These are phyloP conservation scores for Adelges cooleyi DNA, from an alignment of 1,140 invertebrate species.

Conservation along the genomic window DNA sequence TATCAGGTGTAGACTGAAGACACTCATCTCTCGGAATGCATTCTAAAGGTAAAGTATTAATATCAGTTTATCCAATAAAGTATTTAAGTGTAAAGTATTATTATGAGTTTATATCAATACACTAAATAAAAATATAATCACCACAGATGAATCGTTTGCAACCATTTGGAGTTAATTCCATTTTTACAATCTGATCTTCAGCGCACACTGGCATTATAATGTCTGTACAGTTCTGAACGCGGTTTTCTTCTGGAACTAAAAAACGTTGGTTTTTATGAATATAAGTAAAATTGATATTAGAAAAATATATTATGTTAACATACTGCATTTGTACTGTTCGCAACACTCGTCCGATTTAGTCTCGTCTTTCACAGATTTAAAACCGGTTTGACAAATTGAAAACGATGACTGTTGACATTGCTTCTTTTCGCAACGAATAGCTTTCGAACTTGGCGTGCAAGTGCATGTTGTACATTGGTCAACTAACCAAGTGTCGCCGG, in stretches of 20 bases:
- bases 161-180: constrained; percentile 1
- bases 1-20: constrained; percentile 39
- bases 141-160: constrained; percentile 51
- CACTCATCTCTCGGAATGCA: constrained; percentile 59
- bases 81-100: background rate
- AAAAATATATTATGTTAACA: constrained; percentile 32
- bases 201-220: constrained; percentile 3
- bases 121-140: constrained; percentile 37
- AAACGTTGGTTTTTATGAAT: background rate
- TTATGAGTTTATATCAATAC: too few relatives aligned
- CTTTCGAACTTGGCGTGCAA: constrained; percentile 42
- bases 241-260: constrained; percentile 27
- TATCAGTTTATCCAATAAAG: too few relatives aligned
- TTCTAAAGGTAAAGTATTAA: constrained; percentile 41
- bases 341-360: constrained; percentile 52
- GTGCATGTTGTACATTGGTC: constrained; percentile 64
- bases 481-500: constrained; percentile 45
- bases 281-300: constrained; percentile 1
- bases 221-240: background rate
- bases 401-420: constrained; percentile 44
- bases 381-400: constrained; percentile 47
- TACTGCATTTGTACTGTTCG: constrained; percentile 53
- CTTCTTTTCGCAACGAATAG: constrained; percentile 45
- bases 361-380: constrained; percentile 42
- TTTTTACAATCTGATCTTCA: constrained; percentile 17